Evolutionary conservation across 2,113 vertebrate genomes (phyloP).

Genomic region (Eulemur rufifrons): DNA sequence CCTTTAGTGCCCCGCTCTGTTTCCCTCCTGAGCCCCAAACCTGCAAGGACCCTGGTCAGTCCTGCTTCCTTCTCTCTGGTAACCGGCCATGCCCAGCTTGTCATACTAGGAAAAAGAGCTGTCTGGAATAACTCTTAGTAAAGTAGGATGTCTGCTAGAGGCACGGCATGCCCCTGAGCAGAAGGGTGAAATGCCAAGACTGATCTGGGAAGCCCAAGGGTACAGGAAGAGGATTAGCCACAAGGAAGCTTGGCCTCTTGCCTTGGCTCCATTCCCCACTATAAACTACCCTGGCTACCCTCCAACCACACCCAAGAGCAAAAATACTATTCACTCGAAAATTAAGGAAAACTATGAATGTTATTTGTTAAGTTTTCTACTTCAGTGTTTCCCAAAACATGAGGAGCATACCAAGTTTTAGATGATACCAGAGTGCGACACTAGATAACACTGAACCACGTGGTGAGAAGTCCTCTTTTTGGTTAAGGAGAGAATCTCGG

Average conservation of each 20-base stretch:
- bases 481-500: background rate
- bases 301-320: background rate
- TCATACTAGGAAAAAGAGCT: background rate
- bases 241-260: background rate
- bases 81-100: background rate
- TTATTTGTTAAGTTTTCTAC: background rate
- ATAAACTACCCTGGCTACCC: background rate
- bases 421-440: background rate
- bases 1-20: background rate
- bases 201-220: background rate
- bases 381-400: slow-evolving; percentile 10
- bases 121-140: background rate
- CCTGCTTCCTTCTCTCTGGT: background rate
- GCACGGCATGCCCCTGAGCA: background rate
- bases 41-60: background rate
- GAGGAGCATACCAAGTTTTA: background rate
- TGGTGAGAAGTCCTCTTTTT: background rate
- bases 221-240: background rate
- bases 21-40: background rate
- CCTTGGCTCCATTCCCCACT: too few relatives aligned
- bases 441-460: accelerated
- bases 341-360: background rate
- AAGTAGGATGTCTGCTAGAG: background rate
- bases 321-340: background rate
- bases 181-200: background rate